Conservation (phyloP, 1,140 invertebrate species). For the Melipona quadrifasciata region DNA sequence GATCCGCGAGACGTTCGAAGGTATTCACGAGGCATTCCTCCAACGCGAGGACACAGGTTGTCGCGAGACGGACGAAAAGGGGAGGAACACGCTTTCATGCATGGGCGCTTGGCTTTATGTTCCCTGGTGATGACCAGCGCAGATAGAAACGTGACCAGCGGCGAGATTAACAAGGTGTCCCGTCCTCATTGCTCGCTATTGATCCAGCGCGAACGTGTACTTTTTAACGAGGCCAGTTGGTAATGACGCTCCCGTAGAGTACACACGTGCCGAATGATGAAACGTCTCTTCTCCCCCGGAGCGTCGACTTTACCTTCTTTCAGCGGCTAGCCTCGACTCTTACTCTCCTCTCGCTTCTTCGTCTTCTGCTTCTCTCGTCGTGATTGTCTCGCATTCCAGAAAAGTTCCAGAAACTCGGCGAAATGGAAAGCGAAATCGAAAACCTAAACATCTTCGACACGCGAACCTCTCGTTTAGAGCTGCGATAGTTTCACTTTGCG, state of each 20-base stretch:
- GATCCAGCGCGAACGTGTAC: conserved; percentile 40
- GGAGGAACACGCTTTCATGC: conserved; percentile 41
- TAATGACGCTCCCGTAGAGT: conserved; percentile 36
- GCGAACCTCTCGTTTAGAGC: neutral
- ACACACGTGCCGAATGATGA: conserved; percentile 45
- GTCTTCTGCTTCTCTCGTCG: neutral
- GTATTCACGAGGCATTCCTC: neutral
- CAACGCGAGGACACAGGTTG: too few species aligned
- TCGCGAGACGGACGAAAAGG: neutral
- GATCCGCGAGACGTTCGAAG: neutral
- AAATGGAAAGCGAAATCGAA: neutral
- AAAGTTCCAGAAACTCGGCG: neutral
- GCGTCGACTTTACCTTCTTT: conserved; percentile 26
- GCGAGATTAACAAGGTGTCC: conserved; percentile 60
- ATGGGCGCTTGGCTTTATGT: conserved; percentile 6
- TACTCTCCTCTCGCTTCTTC: neutral
- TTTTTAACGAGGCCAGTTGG: conserved; percentile 56
- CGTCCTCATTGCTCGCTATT: conserved; percentile 48
- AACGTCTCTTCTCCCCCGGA: neutral
- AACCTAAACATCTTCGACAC: neutral
- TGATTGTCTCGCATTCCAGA: neutral
- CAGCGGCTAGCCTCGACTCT: conserved; percentile 3
- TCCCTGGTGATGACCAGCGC: conserved; percentile 35
- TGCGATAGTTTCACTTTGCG: neutral
- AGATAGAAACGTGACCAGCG: conserved; percentile 58